These are phyloP conservation scores for Zelleria hepariella DNA, from an alignment of 2,888 invertebrate genomes.

Conservation along the genomic window DNA sequence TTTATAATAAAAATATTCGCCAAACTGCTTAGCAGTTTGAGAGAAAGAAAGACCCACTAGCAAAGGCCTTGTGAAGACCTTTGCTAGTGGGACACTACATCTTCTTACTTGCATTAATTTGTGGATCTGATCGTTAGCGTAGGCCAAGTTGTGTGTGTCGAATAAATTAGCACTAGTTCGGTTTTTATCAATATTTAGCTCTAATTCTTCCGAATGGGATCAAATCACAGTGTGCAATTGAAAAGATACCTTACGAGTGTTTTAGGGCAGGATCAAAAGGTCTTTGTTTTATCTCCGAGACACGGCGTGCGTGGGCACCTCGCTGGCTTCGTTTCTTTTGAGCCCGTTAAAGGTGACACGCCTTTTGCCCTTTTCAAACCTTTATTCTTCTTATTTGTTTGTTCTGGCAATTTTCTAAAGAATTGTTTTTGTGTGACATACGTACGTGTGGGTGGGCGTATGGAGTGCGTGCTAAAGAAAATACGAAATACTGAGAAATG, in stretches of 20 bases:
- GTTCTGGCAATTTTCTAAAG: not conserved
- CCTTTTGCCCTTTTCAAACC: conserved; percentile 15
- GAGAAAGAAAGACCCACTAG: no score
- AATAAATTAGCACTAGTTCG: no score
- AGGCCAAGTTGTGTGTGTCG: no score
- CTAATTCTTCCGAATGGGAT: not conserved
- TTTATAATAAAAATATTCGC: no score
- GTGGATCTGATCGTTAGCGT: no score
- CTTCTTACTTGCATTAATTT: no score
- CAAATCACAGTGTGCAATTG: conserved; percentile 11
- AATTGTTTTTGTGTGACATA: not conserved
- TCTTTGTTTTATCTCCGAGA: conserved; percentile 50
- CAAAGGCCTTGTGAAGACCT: no score
- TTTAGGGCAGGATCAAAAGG: conserved; percentile 51
- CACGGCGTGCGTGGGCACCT: conserved; percentile 12
- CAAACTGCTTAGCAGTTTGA: no score
- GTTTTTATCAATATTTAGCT: not conserved
- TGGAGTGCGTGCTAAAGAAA: not conserved
- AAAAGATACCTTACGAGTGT: conserved; percentile 31
- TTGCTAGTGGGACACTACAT: no score
- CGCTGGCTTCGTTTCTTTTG: conserved; percentile 1
- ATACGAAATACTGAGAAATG: not conserved
- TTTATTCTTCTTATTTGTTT: not conserved
- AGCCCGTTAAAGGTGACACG: conserved; percentile 24
- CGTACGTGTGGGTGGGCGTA: not conserved